Base-by-base conservation (phyloP, 2,888 invertebrate genomes). In the Copidosoma aretas region DNA sequence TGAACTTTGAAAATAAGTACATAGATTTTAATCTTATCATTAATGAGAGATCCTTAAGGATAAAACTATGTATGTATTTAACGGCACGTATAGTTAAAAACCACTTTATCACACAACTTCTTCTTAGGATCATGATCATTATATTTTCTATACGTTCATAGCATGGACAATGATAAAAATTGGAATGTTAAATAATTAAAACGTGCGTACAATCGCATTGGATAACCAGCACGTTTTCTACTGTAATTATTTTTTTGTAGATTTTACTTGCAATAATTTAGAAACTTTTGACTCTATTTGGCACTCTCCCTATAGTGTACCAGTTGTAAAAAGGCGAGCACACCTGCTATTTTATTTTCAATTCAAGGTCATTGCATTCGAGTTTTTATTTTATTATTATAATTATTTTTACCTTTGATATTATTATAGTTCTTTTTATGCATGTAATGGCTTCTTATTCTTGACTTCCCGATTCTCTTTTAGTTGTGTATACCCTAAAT, bases 281-380 rank as follows among this genome's bases (percentile, higher is more conserved):
- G 79, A 81, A 80, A 80, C 79, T 77, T 80, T 76, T 77, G 76
- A 78, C 76, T 77, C 79, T 81, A 80, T 76, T 79, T 77, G 78
- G 80, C 78, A 79, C 81, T 79, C 79, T 77, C 78, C 79, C 77
- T 76, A 8, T 41, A 41, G 43, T 3, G 71, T 77, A 78, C 78
- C 71, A 69, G 77, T 56, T 72, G 74, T 46, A 12, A 76, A 77
- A 79, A 78, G 77, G 77, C 77, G 81, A 81, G 82, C 76, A 78
- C 81, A 51, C 77, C 75, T 75, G 76, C 80, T 81, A 81, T 77
- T 74, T 79, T 80, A 75, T 56, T 63, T 67, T 82, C 82, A 82
- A 82, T 82, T 82, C 82, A 81, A 77, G 78, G 82, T 80, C 82
- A 82, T 82, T 82, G 82, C 82, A 81, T 81, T 46, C 75, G 12